Conservation (phyloP, 2,113 vertebrate genomes). For the Calcarius ornatus region DNA sequence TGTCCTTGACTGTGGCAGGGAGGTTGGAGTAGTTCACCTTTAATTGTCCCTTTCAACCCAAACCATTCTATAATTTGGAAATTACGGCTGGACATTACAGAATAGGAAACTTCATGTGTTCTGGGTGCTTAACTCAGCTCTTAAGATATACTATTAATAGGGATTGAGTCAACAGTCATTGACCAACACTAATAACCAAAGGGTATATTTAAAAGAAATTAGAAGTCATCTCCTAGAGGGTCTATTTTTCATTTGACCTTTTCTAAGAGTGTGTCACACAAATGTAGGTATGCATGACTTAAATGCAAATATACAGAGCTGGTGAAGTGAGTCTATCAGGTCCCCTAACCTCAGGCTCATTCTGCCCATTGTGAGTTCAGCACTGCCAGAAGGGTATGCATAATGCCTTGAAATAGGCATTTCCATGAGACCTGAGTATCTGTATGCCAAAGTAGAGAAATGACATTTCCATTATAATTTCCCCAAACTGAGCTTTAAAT, state of each 20-base stretch:
- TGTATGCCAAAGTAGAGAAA: not conserved
- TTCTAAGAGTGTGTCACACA: not conserved
- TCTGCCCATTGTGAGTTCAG: not conserved
- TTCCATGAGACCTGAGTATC: not conserved
- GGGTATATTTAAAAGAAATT: not conserved
- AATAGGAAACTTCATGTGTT: not conserved
- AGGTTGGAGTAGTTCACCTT: not conserved
- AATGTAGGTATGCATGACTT: not conserved
- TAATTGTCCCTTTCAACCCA: not conserved
- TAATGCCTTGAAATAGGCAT: not conserved
- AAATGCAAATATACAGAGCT: not conserved
- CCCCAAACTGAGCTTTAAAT: not conserved
- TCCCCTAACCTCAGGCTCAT: not conserved
- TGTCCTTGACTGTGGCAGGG: not conserved
- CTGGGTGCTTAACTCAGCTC: rapidly evolving
- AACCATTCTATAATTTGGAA: not conserved
- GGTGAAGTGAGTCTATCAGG: not conserved
- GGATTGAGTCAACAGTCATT: not conserved
- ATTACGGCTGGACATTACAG: not conserved
- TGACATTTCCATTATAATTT: not conserved
- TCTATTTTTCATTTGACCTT: not conserved
- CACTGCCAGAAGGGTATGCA: not conserved
- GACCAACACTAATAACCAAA: not conserved
- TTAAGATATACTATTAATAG: not conserved
- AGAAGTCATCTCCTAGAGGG: not conserved